Base-by-base conservation (phyloP, 1,140 invertebrate genomes). In the Himalopsyche phryganea region DNA sequence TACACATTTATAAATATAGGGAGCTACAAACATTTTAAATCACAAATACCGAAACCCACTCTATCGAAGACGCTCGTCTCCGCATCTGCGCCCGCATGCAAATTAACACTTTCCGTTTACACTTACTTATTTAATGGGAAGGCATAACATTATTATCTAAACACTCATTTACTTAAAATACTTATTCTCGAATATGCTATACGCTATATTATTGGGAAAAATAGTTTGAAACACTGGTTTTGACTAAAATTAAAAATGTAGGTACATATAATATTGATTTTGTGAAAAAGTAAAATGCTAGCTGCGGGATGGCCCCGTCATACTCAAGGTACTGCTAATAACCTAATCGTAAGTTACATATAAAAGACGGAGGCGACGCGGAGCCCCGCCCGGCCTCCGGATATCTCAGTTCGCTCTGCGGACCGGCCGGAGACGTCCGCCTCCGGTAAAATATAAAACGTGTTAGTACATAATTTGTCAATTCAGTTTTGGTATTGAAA, bases 101-200 rank as follows among this genome's bases (percentile, higher is more conserved):
- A 51, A 4, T 18, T 44, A n/a, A 50, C 41, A 52, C 44, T 46
- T 35, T 50, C 52, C 40, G 44, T 54, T 48, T 23, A 63, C 51
- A 60, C 61, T 63, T 64, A 64, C 19, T 48, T 47, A 35, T 57
- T 32, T 60, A 49, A 58, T 59, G 53, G 63, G 63, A 65, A 65
- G 63, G 63, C 63, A 65, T 61, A 60, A 64, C 46, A 53, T 63
- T 63, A 63, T 59, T 52, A 56, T 59, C 61, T 63, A 63, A 28
- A 63, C 53, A 57, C 44, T 49, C 50, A 59, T 19, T 55, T 49
- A 55, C 51, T 46, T 60, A 60, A 58, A 52, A 48, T 55, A 63
- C 40, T 50, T 47, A 56, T 50, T 53, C 41, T 28, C 23, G 9
- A 28, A 28, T 28, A 28, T 28, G 23, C 9, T 28, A 19, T 42